Percentiles rank a stretch among this genome's conserved stretches.
These are phyloP conservation scores for Ammodytes dubius DNA, from an alignment of 2,113 vertebrate species.

Conservation along the genomic window DNA sequence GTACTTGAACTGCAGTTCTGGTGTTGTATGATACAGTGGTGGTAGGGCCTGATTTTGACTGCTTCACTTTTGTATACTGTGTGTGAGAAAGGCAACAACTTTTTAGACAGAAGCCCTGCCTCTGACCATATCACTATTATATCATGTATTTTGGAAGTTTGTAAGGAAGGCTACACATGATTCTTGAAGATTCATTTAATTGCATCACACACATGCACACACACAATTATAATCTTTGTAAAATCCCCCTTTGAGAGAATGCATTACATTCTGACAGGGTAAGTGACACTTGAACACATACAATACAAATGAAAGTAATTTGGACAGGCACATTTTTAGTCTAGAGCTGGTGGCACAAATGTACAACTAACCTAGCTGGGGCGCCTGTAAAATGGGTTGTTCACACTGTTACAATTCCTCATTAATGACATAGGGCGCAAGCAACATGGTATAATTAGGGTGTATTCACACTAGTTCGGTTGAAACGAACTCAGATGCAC, in stretches of 20 bases:
- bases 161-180: background rate
- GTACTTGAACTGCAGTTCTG: background rate
- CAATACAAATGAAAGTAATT: constrained; percentile 27
- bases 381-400: constrained; percentile 54
- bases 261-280: constrained; percentile 18
- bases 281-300: constrained; percentile 41
- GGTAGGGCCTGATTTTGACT: background rate
- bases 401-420: constrained; percentile 49
- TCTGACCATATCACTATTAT: background rate
- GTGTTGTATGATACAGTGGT: background rate
- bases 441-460: constrained; percentile 41
- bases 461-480: too few species aligned
- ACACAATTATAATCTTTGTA: constrained; percentile 2
- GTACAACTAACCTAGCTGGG: constrained; percentile 48
- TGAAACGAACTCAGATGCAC: too few species aligned
- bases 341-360: constrained; percentile 32
- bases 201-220: constrained; percentile 25
- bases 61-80: background rate
- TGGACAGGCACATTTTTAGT: constrained; percentile 39
- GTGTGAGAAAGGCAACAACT: background rate
- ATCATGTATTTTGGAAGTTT: background rate
- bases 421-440: constrained; percentile 49
- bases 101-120: background rate
- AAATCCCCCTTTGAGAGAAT: constrained; percentile 12
- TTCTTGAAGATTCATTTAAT: constrained; percentile 6